Evolutionary conservation across 1,140 invertebrate genomes (phyloP).

Genomic region (Myzus persicae): DNA sequence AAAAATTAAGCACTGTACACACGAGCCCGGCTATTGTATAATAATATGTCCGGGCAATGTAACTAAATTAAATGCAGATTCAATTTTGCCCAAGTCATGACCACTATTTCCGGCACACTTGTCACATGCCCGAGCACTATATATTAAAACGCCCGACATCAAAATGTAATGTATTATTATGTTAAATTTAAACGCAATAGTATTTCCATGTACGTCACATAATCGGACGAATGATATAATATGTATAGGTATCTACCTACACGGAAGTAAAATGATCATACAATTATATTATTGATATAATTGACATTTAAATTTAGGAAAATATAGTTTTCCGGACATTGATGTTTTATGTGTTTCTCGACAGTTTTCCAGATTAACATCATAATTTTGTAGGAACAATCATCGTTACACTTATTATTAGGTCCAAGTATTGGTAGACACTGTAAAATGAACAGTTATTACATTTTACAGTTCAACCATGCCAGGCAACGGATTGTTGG

Average conservation of each 20-base stretch:
- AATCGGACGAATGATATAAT: not conserved
- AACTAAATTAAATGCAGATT: too few relatives aligned
- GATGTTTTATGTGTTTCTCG: not conserved
- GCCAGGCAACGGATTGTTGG: slow-evolving; percentile 64
- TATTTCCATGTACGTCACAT: not conserved
- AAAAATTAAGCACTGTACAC: too few relatives aligned
- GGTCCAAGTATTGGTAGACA: not conserved
- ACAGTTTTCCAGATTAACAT: not conserved
- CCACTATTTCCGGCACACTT: too few relatives aligned
- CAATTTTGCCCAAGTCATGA: too few relatives aligned
- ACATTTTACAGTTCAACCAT: slow-evolving; percentile 30
- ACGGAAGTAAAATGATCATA: not conserved
- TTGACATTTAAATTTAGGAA: not conserved
- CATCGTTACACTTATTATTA: too few relatives aligned
- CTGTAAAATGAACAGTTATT: not conserved
- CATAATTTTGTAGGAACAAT: not conserved
- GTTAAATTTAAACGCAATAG: not conserved
- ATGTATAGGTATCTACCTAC: not conserved
- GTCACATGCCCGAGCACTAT: too few relatives aligned
- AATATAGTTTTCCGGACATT: not conserved
- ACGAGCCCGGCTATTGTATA: too few relatives aligned
- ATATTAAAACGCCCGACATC: too few relatives aligned
- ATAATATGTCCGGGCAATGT: too few relatives aligned
- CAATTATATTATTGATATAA: not conserved
- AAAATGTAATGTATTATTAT: too few relatives aligned